These are phyloP conservation scores for Epinotia bilunana DNA, from an alignment of 2,888 invertebrate species.

Conservation along the genomic window DNA sequence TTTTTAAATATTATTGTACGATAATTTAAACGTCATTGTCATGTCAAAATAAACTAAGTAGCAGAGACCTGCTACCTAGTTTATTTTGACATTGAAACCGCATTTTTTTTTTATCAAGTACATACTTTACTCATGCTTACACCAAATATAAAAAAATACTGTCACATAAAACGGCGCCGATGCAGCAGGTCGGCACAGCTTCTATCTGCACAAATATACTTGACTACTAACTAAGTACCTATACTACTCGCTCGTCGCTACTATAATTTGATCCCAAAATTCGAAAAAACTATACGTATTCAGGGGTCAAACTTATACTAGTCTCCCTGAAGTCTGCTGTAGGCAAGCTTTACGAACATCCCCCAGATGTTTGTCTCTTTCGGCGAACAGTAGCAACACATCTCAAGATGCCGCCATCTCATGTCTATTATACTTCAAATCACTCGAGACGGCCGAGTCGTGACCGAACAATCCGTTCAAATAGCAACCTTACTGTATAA, in stretches of 20 bases:
- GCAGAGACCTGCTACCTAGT: not conserved
- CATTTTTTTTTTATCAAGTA: not conserved
- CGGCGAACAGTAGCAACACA: conserved; percentile 24
- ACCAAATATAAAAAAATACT: not conserved
- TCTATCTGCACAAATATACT: not conserved
- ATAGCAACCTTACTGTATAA: not conserved
- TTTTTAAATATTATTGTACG: not conserved
- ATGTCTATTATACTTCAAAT: conserved; percentile 22
- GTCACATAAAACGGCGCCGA: not conserved
- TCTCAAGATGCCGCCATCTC: conserved; percentile 26
- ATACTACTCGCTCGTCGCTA: too few species aligned
- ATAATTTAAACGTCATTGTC: not conserved
- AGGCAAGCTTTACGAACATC: not conserved
- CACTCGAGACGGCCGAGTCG: not conserved
- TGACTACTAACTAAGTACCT: too few species aligned
- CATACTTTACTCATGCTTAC: too few species aligned
- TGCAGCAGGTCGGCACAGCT: not conserved
- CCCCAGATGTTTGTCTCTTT: conserved; percentile 35
- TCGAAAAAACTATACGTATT: not conserved
- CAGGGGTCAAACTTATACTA: not conserved
- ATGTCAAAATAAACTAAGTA: too few species aligned
- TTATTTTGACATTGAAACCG: not conserved
- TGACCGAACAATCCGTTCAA: not conserved
- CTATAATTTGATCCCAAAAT: not conserved
- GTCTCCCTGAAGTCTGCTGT: not conserved